Percentiles rank a stretch among this genome's conserved stretches.
Conservation (phyloP, 2,888 invertebrate species). For the Metalampra italica region DNA sequence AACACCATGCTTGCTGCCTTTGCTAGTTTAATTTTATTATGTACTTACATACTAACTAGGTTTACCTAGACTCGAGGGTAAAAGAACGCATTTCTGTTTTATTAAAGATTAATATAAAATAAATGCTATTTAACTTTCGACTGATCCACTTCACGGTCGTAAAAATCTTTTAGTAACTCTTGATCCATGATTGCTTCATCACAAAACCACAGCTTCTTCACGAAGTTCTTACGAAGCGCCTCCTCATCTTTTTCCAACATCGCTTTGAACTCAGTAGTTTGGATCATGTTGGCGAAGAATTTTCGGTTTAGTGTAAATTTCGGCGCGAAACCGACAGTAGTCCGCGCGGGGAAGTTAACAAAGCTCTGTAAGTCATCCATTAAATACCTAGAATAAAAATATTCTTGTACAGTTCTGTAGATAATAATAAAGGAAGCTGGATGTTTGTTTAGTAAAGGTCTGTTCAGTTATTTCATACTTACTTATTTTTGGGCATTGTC, state of each 20-base stretch:
- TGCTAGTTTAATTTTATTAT: no score
- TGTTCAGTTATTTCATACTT: no score
- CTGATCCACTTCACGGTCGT: slow-evolving; percentile 50
- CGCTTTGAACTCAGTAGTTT: slow-evolving; percentile 42
- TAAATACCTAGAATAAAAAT: slow-evolving; percentile 37
- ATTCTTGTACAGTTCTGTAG: no score
- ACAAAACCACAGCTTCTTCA: slow-evolving; percentile 52
- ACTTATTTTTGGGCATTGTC: slow-evolving; percentile 40
- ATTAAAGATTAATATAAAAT: no score
- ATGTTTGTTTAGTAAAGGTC: no score
- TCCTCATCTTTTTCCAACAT: slow-evolving; percentile 46
- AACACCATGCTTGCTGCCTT: no score
- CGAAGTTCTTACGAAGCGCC: slow-evolving; percentile 28
- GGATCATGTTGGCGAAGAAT: slow-evolving; percentile 59
- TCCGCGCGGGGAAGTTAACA: slow-evolving; percentile 50
- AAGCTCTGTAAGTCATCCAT: slow-evolving; percentile 44
- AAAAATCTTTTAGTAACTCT: slow-evolving; percentile 40
- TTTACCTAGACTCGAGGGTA: no score
- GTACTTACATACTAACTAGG: no score
- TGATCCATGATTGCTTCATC: slow-evolving; percentile 43
- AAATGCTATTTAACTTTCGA: slow-evolving; percentile 21
- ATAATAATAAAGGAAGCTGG: no score
- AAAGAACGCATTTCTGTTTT: no score
- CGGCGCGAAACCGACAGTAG: slow-evolving; percentile 55
- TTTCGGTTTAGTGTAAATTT: slow-evolving; percentile 56